Percentiles rank a stretch among this genome's conserved stretches.
These are phyloP conservation scores for Poeciliopsis paucimaculata DNA, from an alignment of 2,797 vertebrate species.

Conservation along the genomic window DNA sequence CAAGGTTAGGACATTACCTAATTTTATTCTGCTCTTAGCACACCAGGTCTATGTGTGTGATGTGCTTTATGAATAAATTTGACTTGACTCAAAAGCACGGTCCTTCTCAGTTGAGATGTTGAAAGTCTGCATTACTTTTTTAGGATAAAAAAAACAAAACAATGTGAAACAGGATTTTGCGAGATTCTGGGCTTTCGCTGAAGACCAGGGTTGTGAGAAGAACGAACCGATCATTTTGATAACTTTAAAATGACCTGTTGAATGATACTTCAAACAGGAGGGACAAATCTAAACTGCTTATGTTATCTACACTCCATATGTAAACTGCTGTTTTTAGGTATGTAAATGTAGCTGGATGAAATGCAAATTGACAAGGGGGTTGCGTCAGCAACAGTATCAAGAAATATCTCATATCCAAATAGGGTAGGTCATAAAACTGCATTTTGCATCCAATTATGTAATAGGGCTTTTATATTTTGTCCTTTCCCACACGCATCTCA, in stretches of 20 bases:
- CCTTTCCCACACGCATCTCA: background rate
- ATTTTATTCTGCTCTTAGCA: background rate
- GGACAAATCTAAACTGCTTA: background rate
- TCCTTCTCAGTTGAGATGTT: background rate
- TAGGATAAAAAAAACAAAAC: too few relatives aligned
- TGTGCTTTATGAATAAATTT: background rate
- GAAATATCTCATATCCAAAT: background rate
- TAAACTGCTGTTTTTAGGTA: background rate
- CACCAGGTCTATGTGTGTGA: background rate
- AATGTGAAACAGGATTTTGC: background rate
- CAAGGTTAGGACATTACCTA: background rate
- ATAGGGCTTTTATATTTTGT: background rate
- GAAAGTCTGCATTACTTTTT: background rate
- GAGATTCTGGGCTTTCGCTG: background rate
- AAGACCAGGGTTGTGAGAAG: background rate
- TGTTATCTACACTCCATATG: background rate
- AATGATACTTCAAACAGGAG: background rate
- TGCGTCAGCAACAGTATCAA: background rate
- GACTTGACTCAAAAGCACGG: background rate
- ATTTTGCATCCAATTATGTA: conserved; percentile 8
- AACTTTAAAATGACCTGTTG: background rate
- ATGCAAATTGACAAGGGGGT: background rate
- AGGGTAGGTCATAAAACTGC: background rate
- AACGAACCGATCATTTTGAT: background rate
- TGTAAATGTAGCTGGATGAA: conserved; percentile 10